phyloP scores from a whole-genome alignment of 1,140 invertebrate genomes.

The Halotydeus destructor region DNA sequence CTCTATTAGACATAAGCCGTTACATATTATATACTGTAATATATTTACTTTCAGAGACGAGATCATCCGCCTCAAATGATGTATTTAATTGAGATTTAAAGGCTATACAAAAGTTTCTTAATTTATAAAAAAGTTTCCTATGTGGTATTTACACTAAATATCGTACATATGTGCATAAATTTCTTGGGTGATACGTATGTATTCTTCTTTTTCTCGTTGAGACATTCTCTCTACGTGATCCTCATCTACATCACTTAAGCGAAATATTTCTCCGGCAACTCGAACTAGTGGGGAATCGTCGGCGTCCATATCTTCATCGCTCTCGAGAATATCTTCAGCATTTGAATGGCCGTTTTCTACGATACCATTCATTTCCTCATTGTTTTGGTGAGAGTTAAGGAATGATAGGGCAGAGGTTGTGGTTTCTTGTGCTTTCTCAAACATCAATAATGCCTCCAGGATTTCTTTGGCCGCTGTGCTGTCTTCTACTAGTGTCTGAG shows the following conservation, averaged over 20 bases:
- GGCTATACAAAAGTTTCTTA: too few relatives aligned
- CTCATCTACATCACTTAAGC: slow-evolving; percentile 57
- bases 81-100: too few relatives aligned
- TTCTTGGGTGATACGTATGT: slow-evolving; percentile 81
- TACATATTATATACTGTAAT: too few relatives aligned
- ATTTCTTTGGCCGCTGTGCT: slow-evolving; percentile 15
- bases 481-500: slow-evolving; percentile 4
- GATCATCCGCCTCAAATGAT: too few relatives aligned
- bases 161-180: slow-evolving; percentile 41
- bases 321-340: slow-evolving; percentile 69
- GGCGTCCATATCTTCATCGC: slow-evolving; percentile 33
- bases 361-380: background rate
- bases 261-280: slow-evolving; percentile 52
- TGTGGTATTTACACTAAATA: too few relatives aligned
- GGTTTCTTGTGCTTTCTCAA: slow-evolving; percentile 9
- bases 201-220: slow-evolving; percentile 70
- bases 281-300: slow-evolving; percentile 64
- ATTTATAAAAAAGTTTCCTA: too few relatives aligned
- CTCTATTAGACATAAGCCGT: too few relatives aligned
- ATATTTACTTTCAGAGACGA: too few relatives aligned
- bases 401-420: background rate
- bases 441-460: slow-evolving; percentile 7
- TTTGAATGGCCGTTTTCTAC: background rate
- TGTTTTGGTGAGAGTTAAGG: background rate
- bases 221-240: slow-evolving; percentile 74